Evolutionary conservation across 2,888 invertebrate species (phyloP).

Genomic region (Leptopterna dolabrata): DNA sequence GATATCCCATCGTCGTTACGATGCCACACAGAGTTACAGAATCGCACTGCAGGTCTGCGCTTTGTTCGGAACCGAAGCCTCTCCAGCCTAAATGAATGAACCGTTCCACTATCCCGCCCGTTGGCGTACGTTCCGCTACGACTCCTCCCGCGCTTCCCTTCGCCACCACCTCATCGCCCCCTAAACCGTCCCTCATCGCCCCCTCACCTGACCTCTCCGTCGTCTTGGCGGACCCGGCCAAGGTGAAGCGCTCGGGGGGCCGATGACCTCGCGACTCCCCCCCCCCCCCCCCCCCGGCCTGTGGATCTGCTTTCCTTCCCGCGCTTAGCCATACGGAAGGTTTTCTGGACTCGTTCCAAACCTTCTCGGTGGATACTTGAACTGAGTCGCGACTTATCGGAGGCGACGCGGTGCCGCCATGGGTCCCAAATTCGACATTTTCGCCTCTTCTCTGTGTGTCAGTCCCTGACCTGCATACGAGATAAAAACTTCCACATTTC

Average conservation of each 20-base stretch:
- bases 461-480: too few relatives aligned
- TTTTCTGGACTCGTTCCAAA: slow-evolving; percentile 24
- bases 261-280: slow-evolving; percentile 19
- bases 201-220: background rate
- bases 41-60: too few relatives aligned
- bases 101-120: background rate
- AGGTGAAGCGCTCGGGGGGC: background rate
- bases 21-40: too few relatives aligned
- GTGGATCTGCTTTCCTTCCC: background rate
- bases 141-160: background rate
- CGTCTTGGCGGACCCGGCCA: background rate
- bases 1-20: too few relatives aligned
- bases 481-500: too few relatives aligned
- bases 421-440: too few relatives aligned
- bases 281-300: background rate
- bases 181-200: background rate
- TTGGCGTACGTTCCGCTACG: background rate
- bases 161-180: background rate
- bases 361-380: slow-evolving; percentile 4
- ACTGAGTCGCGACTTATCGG: too few relatives aligned
- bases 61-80: too few relatives aligned
- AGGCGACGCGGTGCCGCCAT: too few relatives aligned
- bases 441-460: too few relatives aligned
- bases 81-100: background rate
- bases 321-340: background rate